Evolutionary conservation across 2,888 invertebrate species (phyloP).

Genomic region (Amphimallon solstitiale): DNA sequence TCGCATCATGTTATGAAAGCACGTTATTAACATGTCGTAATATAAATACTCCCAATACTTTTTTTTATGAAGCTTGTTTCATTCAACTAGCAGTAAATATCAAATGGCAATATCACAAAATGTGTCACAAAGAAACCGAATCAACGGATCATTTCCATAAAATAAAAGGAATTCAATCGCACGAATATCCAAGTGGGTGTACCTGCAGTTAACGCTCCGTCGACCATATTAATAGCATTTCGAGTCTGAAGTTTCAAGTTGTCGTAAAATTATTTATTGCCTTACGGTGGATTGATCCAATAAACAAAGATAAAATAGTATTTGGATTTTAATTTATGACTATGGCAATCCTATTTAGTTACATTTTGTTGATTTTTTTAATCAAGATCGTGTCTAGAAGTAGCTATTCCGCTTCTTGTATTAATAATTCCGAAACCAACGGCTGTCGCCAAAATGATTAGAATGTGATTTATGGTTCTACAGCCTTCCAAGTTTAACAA

Average conservation of each 20-base stretch:
- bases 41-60: too few species aligned
- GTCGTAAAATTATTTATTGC: constrained; percentile 38
- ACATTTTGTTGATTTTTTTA: constrained; percentile 28
- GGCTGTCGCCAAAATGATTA: not conserved
- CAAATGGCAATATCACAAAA: constrained; percentile 9
- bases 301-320: constrained; percentile 37
- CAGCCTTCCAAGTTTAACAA: constrained; percentile 5
- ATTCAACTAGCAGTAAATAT: constrained; percentile 1
- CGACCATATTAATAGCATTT: constrained; percentile 36
- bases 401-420: not conserved
- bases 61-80: not conserved
- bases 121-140: constrained; percentile 36
- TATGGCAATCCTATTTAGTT: constrained; percentile 15
- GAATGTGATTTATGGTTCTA: constrained; percentile 11
- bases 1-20: too few species aligned
- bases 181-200: constrained; percentile 28
- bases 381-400: not conserved
- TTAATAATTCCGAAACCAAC: not conserved
- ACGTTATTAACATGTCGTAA: too few species aligned
- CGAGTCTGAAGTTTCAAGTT: constrained; percentile 32
- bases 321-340: constrained; percentile 26
- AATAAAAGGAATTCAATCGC: constrained; percentile 35
- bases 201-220: constrained; percentile 30
- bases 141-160: constrained; percentile 38
- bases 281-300: constrained; percentile 28